A percentile compares a stretch with the other conserved stretches of the same genome.
phyloP scores from a whole-genome alignment of 2,888 invertebrate species.

The Temnothorax ravouxi region DNA sequence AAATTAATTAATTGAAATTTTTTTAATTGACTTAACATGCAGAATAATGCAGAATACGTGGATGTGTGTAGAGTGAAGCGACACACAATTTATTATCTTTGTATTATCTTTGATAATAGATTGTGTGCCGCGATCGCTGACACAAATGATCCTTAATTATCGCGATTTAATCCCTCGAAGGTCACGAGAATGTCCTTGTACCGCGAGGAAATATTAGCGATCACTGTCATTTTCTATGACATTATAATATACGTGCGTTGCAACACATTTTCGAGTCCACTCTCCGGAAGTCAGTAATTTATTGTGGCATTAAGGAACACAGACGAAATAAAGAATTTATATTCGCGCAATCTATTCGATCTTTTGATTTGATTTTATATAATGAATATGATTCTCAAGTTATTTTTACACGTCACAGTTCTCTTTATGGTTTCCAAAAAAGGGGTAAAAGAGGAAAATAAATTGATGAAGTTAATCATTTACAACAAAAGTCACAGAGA shows the following conservation, averaged over 20 bases:
- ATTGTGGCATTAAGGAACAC: background rate
- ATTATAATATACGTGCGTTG: constrained; percentile 23
- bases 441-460: background rate
- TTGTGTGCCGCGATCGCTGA: background rate
- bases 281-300: constrained; percentile 35
- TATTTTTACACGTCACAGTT: background rate
- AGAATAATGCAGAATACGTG: background rate
- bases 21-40: constrained; percentile 1
- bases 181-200: constrained; percentile 35
- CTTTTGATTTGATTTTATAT: background rate
- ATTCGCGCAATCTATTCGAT: constrained; percentile 2
- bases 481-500: too few species aligned
- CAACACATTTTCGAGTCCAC: constrained; percentile 24
- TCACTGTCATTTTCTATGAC: constrained; percentile 34
- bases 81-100: background rate
- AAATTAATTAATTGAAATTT: constrained; percentile 42
- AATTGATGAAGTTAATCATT: background rate
- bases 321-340: background rate
- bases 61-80: background rate
- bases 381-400: background rate
- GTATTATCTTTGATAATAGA: constrained; percentile 12
- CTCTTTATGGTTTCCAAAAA: background rate
- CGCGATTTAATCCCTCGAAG: constrained; percentile 29
- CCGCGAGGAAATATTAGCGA: constrained; percentile 26
- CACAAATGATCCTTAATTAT: constrained; percentile 34